A percentile compares a stretch with the other conserved stretches of the same genome.
Evolutionary conservation across 2,888 invertebrate species (phyloP).

Genomic region (Meganola albula): DNA sequence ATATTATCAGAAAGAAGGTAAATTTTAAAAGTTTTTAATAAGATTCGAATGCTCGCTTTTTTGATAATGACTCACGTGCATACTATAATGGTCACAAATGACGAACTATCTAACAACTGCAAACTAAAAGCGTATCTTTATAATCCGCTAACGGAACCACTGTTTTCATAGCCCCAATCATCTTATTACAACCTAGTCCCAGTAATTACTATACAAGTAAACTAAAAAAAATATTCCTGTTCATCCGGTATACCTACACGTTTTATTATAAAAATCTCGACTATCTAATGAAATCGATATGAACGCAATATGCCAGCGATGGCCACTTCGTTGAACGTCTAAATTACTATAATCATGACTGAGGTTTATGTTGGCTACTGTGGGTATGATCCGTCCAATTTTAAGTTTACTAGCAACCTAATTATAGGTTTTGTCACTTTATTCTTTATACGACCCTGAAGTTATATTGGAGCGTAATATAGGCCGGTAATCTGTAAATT

Average conservation of each 20-base stretch:
- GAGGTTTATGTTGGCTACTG: conserved; percentile 26
- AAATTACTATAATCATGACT: conserved; percentile 32
- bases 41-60: no score
- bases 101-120: no score
- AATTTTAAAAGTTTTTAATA: no score
- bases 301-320: conserved; percentile 23
- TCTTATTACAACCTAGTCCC: conserved; percentile 25
- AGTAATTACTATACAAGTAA: conserved; percentile 31
- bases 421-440: conserved; percentile 24
- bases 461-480: no score
- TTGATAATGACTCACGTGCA: no score
- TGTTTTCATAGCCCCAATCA: conserved; percentile 15
- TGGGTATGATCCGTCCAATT: conserved; percentile 17
- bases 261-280: conserved; percentile 33
- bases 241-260: conserved; percentile 26
- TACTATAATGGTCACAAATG: no score
- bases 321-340: conserved; percentile 4
- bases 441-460: no score
- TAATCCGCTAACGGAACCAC: no score
- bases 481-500: no score
- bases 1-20: no score
- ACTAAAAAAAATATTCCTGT: conserved; percentile 27
- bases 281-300: conserved; percentile 39
- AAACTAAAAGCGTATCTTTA: no score
- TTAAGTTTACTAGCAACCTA: conserved; percentile 21